Base-by-base conservation (phyloP, 2,113 vertebrate genomes). In the Sphyrna mokarran region DNA sequence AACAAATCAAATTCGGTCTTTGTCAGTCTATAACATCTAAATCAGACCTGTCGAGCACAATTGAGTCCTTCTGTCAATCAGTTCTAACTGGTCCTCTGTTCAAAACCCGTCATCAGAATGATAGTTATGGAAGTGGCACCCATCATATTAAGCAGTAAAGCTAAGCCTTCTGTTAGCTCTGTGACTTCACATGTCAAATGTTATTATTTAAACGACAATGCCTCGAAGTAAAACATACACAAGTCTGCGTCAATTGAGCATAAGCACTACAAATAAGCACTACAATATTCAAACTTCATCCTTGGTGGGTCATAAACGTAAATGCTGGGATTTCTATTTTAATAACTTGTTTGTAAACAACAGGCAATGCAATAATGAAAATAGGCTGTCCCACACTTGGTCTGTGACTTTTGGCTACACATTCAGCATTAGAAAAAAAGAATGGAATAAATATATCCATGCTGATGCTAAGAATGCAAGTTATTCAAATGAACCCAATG, bases 171-270 rank as follows among this genome's bases (percentile, higher is more conserved):
- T 95, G 26, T 69, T 95, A 72, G 9, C 93, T 72, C 70, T 48
- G 23, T 43, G 68, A 95, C 40, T 95, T 43, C 68, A 72, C 69
- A 72, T 95, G 68, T 95, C 94, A 95, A 54, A 72, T 29, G 43
- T 76, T 95, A 95, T 95, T 72, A 95, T 72, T 72, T 95, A 72
- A 95, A 70, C 54, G 11, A 48, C 23, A 72, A 95, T 54, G 94
- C 69, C 94, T 40, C 72, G 40, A 95, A 95, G 94, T 54, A 43
- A 95, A 72, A 48, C 20, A 7, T 72, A 69, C 68, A 26, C 66
- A 70, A 13, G 22, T 10, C 37, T 94, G 66, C 22, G 93, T 94
- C 66, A 94, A 94, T 14, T 43, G 22, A 43, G n/a, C 66, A 22
- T 4, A 22, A 29, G 20, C 69, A 95, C 1, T 33, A 5, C 14